Conservation (phyloP, 2,797 vertebrate genomes). For the Eupleurogrammus muticus region DNA sequence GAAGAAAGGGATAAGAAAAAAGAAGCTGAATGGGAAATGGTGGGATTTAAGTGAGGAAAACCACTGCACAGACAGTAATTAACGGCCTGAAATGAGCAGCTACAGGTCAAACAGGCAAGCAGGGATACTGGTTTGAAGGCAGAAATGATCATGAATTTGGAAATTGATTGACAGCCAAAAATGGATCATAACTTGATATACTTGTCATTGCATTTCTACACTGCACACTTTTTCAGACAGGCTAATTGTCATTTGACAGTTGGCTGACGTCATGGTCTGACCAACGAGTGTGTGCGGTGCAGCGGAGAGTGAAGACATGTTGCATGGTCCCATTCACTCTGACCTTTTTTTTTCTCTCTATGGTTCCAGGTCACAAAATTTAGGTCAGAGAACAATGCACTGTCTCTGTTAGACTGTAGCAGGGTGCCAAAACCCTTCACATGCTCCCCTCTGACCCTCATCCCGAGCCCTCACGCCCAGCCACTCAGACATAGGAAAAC, state of each 20-base stretch:
- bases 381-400: constrained; percentile 80
- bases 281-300: constrained; percentile 42
- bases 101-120: no score
- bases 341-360: constrained; percentile 53
- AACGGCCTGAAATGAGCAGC: no score
- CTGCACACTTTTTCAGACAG: constrained; percentile 13
- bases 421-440: constrained; percentile 62
- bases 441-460: constrained; percentile 63
- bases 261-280: constrained; percentile 67
- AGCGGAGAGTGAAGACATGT: constrained; percentile 66
- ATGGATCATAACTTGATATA: neutral
- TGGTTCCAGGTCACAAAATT: constrained; percentile 77
- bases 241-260: constrained; percentile 59
- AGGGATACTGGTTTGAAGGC: no score
- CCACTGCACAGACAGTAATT: no score
- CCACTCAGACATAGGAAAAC: constrained; percentile 28
- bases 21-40: no score
- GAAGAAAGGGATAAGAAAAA: no score
- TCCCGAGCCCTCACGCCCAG: constrained; percentile 44
- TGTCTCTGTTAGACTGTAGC: constrained; percentile 70
- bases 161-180: no score
- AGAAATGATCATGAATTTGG: no score
- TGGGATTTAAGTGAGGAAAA: no score
- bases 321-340: constrained; percentile 53
- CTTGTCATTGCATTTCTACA: neutral